Conservation (phyloP, 2,113 vertebrate species). For the Oreotrochilus melanogaster region DNA sequence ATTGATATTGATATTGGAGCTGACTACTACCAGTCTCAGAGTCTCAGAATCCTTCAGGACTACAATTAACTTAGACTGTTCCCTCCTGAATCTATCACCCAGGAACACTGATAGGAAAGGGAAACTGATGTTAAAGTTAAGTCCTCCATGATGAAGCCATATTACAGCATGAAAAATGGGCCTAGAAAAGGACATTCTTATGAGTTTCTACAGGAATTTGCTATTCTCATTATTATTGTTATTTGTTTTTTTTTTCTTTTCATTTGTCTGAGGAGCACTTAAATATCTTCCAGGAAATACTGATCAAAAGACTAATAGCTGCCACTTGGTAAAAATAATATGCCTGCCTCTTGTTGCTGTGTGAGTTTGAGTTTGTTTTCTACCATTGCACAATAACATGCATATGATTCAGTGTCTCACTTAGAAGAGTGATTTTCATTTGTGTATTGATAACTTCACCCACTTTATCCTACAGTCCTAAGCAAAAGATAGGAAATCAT, state of each 20-base stretch:
- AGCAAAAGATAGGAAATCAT: neutral
- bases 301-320: neutral
- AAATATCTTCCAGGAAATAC: neutral
- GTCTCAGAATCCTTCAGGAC: neutral
- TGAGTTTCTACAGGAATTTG: neutral
- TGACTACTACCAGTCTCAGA: neutral
- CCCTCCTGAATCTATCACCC: neutral
- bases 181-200: neutral
- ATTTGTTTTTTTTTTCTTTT: neutral
- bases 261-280: neutral
- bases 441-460: neutral
- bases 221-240: neutral
- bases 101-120: neutral
- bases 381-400: neutral
- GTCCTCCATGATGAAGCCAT: neutral
- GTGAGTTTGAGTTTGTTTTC: neutral
- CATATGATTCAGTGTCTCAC: neutral
- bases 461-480: neutral
- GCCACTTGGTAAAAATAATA: neutral
- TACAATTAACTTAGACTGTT: neutral
- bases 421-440: neutral
- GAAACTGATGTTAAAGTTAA: neutral
- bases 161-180: rapidly evolving
- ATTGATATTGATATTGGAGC: neutral
- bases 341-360: neutral